phyloP scores from a whole-genome alignment of 2,113 vertebrate genomes.

The Agelaius tricolor region DNA sequence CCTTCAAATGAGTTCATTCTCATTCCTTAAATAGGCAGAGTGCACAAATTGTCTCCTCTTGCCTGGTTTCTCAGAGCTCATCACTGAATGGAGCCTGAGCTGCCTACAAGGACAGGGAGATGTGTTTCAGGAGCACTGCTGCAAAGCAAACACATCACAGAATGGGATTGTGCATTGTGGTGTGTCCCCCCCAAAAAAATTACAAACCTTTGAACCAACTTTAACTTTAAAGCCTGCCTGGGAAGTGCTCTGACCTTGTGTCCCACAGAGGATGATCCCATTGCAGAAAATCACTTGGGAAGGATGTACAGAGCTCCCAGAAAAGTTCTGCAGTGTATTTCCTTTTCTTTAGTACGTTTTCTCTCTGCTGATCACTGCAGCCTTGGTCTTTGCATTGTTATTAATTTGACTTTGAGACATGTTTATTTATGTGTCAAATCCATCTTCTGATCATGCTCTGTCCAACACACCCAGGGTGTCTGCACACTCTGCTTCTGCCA shows the following conservation, averaged over 20 bases:
- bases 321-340: background rate
- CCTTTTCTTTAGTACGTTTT: background rate
- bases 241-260: background rate
- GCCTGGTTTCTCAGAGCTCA: background rate
- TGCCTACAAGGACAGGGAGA: background rate
- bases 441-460: background rate
- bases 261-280: accelerated
- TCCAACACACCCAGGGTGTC: background rate
- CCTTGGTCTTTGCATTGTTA: background rate
- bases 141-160: background rate
- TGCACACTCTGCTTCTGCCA: background rate
- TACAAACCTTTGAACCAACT: background rate
- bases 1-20: constrained; percentile 22
- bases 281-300: background rate
- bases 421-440: background rate
- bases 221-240: background rate
- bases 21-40: background rate
- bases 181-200: background rate
- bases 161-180: background rate
- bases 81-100: background rate
- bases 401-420: background rate
- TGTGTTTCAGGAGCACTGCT: background rate
- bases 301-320: background rate
- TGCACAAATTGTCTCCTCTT: background rate
- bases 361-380: background rate